Evolutionary conservation across 2,113 vertebrate genomes (phyloP), one percentile per base, ranked within the genome.

Genomic region (Camelus dromedarius): DNA sequence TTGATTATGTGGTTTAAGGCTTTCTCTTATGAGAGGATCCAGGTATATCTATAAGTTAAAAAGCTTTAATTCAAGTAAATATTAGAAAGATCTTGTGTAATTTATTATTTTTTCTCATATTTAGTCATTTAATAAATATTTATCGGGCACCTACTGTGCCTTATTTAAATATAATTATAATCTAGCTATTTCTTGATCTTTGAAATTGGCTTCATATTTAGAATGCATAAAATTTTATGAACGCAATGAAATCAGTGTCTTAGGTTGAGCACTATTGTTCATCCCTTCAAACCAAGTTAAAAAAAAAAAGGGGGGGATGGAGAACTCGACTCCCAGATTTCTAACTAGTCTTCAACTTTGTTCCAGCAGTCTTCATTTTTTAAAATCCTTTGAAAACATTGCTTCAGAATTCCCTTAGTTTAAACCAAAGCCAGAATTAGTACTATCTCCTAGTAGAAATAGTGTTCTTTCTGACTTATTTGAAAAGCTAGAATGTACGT

Each of bases 341-440:
- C 52, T 48, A 72, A 72, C 30, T 73, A 62, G 42, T 64, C 18
- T 84, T 96, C 82, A 92, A 0, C 26, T 72, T 90, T 95, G 28
- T 76, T 67, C 60, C 22, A 91, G 14, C 72, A 76, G 67, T 24
- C 24, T 87, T 96, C 24, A 67, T 91, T 89, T 72, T 95, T 77
- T 32, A 18, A 70, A 91, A 90, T 85, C 38, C 7, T 93, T 97
- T 82, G n/a, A 82, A 69, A 94, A 96, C n/a, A 82, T 79, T 75
- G 2, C 22, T 88, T 91, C 56, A 94, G 35, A 87, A 58, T 87
- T 86, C 14, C 22, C 28, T 79, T 80, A 69, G 38, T 87, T 88
- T 62, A 97, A 83, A 66, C 75, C 66, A 76, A 94, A 79, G 6
- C 88, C 58, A 96, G 26, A 94, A 79, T 75, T 77, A 90, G 6